Conservation (phyloP, 2,797 vertebrate species). For the Manis javanica region DNA sequence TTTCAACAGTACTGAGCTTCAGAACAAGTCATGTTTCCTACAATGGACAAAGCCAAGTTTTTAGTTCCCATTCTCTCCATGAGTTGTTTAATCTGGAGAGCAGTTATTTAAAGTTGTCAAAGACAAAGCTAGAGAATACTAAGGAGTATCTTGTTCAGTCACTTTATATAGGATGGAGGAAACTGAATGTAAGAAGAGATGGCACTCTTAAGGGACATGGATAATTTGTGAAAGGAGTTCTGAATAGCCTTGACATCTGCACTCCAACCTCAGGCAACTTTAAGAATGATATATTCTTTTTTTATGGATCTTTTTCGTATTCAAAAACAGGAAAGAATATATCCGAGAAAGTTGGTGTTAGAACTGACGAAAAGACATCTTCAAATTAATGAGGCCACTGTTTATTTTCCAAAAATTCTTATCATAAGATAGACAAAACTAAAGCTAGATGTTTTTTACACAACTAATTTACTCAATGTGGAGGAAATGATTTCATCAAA, state of each 20-base stretch:
- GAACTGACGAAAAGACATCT: not conserved
- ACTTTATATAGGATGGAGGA: not conserved
- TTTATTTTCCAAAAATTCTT: not conserved
- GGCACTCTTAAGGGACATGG: not conserved
- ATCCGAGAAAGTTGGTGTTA: not conserved
- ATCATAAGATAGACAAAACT: not conserved
- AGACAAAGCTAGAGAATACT: not conserved
- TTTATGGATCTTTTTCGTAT: not conserved
- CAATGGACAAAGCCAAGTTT: not conserved
- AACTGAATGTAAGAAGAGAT: not conserved
- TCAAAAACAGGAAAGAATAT: not conserved
- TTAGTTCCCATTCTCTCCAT: not conserved
- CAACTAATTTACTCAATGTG: not conserved
- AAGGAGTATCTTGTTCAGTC: not conserved
- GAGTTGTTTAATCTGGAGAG: not conserved
- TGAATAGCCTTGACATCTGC: not conserved
- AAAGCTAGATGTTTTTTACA: not conserved
- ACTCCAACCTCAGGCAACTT: not conserved
- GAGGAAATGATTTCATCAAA: constrained; percentile 29
- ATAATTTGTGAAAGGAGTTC: not conserved
- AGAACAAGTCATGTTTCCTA: not conserved
- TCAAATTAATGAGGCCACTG: not conserved
- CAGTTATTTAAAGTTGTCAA: not conserved
- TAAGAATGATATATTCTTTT: not conserved
- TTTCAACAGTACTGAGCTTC: not conserved